Base-by-base conservation (phyloP, 1,140 invertebrate species). In the Pogonomyrmex californicus region DNA sequence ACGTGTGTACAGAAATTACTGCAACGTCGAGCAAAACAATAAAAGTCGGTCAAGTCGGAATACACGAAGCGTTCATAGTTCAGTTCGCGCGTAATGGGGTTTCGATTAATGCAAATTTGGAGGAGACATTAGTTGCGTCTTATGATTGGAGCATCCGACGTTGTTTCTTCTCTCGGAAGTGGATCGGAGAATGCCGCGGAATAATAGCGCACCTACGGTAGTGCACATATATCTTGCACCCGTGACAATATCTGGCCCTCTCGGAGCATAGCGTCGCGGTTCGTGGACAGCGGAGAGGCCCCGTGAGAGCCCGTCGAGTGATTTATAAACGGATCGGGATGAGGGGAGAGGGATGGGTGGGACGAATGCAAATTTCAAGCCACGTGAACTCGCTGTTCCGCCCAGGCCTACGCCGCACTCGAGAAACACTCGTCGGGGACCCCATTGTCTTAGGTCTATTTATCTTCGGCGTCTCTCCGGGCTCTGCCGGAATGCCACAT, bases 381-480 rank as follows among this genome's bases (percentile, higher is more conserved):
- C 90, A 92, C 88, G 91, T 87, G 91, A 93, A 91, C 91, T 86
- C 23, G 91, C 47, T 81, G 90, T 87, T 88, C 85, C 86, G 79
- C 68, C 73, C 85, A 82, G 36, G n/a, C 56, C 76, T 56, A 82
- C 68, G 85, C 68, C 38, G 78, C 86, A 85, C 86, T 73, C 82
- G 82, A 44, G 63, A 78, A 33, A 36, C 65, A 68, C 65, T 68
- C 65, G n/a, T 47, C 23, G 30, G 44, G 58, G 63, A 66, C 83
- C 87, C 91, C 90, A 92, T 93, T 92, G 92, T 93, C 88, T 93
- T 89, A 85, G 71, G 85, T 81, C 90, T 92, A 93, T 93, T 92
- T 87, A 92, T 93, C 92, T 92, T 91, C 82, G 54, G 82, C 78
- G 76, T 88, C 89, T 62, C 63, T 36, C 63, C 66, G 70, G 17